phyloP scores from a whole-genome alignment of 2,113 vertebrate species.

The Myiopsitta monachus region DNA sequence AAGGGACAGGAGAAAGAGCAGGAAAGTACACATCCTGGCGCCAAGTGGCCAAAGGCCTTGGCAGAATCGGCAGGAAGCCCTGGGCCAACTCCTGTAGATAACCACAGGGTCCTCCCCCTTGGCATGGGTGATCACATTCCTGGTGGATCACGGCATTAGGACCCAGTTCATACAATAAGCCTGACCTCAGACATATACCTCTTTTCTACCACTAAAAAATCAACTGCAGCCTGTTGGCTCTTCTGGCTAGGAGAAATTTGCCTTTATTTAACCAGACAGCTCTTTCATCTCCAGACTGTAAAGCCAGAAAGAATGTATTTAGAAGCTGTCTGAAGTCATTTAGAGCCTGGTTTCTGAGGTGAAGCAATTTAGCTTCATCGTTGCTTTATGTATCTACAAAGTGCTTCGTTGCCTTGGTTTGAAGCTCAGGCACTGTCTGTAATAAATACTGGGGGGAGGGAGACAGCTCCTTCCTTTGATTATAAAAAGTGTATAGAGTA shows the following conservation, averaged over 20 bases:
- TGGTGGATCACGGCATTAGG: background rate
- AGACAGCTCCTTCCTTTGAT: slow-evolving; percentile 25
- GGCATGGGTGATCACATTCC: background rate
- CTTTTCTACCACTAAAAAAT: background rate
- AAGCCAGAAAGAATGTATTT: slow-evolving; percentile 31
- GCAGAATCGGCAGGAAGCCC: background rate
- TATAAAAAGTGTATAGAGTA: background rate
- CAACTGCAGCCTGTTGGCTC: background rate
- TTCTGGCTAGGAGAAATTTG: background rate
- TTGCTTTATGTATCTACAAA: slow-evolving; percentile 13
- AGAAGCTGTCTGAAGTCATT: slow-evolving; percentile 44
- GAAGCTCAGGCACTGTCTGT: slow-evolving; percentile 13
- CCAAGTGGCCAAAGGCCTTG: background rate
- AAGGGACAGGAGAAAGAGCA: background rate
- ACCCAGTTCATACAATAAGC: background rate
- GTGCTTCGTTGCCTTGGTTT: background rate
- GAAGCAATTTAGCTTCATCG: slow-evolving; percentile 9
- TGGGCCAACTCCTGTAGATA: background rate
- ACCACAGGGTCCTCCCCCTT: background rate
- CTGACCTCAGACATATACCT: background rate
- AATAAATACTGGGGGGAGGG: slow-evolving; percentile 31
- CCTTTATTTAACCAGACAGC: background rate
- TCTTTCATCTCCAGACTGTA: slow-evolving; percentile 23
- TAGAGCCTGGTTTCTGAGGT: slow-evolving; percentile 27
- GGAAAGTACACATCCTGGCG: accelerated